A percentile compares a stretch with the other conserved stretches of the same genome.
Conservation (phyloP, 2,797 vertebrate genomes). For the Dromococcyx pavoninus region DNA sequence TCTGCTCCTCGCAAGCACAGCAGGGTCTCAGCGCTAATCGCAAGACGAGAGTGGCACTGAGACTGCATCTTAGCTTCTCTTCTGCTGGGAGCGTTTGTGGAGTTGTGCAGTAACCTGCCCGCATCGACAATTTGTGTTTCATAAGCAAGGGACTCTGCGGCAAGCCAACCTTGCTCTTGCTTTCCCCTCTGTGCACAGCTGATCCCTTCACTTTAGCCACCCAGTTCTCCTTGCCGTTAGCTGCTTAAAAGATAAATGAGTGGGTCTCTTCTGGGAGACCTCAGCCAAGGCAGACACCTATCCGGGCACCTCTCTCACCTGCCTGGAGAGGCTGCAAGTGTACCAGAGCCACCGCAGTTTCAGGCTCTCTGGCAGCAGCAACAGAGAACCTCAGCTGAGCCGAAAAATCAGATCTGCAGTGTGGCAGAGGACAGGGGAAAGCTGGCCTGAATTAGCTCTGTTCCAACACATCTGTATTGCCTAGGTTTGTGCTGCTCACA, state of each 20-base stretch:
- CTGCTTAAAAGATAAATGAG: neutral
- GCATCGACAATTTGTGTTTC: neutral
- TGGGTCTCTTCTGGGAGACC: neutral
- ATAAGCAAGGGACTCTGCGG: neutral
- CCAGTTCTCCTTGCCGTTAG: neutral
- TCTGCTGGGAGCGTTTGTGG: neutral
- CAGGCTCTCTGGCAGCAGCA: neutral
- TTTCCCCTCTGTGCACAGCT: neutral
- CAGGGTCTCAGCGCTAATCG: neutral
- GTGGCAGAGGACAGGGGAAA: neutral
- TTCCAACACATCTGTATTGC: neutral
- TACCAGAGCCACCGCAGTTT: neutral
- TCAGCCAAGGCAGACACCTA: neutral
- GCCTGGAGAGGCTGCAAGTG: neutral
- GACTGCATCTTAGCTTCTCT: fast-evolving
- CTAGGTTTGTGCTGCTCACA: slow-evolving; percentile 23
- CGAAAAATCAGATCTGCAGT: slow-evolving; percentile 40
- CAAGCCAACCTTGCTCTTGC: neutral
- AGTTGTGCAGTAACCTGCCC: neutral
- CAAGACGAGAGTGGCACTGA: fast-evolving
- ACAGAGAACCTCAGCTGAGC: neutral
- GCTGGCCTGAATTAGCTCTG: neutral
- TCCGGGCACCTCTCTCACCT: neutral
- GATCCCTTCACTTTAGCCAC: neutral
- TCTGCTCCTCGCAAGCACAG: neutral